These are phyloP conservation scores for Ericerus pela DNA, from an alignment of 1,140 invertebrate species.

Conservation along the genomic window DNA sequence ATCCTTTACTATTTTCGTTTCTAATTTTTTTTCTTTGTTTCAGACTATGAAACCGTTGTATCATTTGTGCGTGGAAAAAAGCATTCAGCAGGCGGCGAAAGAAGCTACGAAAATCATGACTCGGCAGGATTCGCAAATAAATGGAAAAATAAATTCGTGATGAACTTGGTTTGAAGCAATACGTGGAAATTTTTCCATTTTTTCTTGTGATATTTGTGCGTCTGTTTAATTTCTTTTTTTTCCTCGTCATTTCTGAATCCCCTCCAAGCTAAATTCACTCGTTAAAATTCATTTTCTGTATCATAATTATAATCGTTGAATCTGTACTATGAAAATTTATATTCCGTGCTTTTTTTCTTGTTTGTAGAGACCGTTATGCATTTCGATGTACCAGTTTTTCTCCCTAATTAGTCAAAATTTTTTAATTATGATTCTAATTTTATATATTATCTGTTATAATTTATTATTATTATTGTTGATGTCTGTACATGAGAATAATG, in stretches of 20 bases:
- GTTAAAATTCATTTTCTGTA: no score
- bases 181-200: not conserved
- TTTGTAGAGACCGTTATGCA: no score
- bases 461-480: not conserved
- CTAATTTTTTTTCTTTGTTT: slow-evolving; percentile 26
- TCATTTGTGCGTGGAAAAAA: slow-evolving; percentile 56
- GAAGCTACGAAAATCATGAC: slow-evolving; percentile 14
- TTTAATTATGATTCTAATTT: no score
- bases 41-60: slow-evolving; percentile 67
- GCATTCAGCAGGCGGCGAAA: slow-evolving; percentile 59
- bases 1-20: not conserved
- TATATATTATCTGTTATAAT: not conserved
- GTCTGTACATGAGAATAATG: no score
- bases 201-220: slow-evolving; percentile 2
- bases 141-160: slow-evolving; percentile 4
- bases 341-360: no score
- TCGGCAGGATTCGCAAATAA: slow-evolving; percentile 1
- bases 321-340: no score
- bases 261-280: not conserved
- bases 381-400: no score
- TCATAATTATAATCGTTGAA: no score
- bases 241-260: not conserved
- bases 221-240: not conserved
- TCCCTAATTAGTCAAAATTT: no score
- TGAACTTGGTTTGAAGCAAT: slow-evolving; percentile 1